Evolutionary conservation across 2,113 vertebrate species (phyloP), one percentile per base, ranked within the genome.

Genomic region (Pelodiscus sinensis): DNA sequence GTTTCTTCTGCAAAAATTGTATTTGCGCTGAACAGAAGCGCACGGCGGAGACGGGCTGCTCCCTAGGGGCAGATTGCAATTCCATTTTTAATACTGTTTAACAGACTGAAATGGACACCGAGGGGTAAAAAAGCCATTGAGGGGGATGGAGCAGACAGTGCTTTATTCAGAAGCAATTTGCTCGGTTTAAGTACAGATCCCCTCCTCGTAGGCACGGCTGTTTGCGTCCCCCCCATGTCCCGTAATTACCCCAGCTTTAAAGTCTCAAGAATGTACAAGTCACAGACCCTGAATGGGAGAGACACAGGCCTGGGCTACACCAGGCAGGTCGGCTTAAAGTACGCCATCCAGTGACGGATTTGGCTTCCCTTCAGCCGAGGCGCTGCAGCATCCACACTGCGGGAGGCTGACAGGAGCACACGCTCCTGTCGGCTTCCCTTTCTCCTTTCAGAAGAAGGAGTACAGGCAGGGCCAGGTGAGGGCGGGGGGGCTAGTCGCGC

Each of bases 1-100:
- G 35, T 86, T 92, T 94, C 65, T 94, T 87, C 71, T 68, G 78
- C 68, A 93, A 14, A 44, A 90, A 82, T 79, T 94, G 93, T 94
- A 65, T 94, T 92, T 91, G 54, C 31, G 24, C 27, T 54, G 87
- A 94, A 82, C 90, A 68, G 50, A 96, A 93, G 58, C 57, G 60
- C 31, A 79, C 29, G 81, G 71, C 81, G 38, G 55, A 81, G 91
- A 95, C 38, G 93, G 44, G 89, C 94, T 92, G 92, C 86, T 89
- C 90, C 84, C 79, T 92, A 52, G 85, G 90, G 83, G 95, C 95
- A 96, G 88, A 80, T 96, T 90, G 91, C 91, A 95, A 15, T 94
- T 94, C 94, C 77, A 44, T 93, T 95, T 91, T 92, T 95, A 96
- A 95, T 55, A 4, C 90, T n/a, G 0, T 82, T 94, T 95, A 90